Evolutionary conservation across 2,797 vertebrate species (phyloP), one percentile per base, ranked within the genome.

Genomic region (Cirrhinus molitorella): DNA sequence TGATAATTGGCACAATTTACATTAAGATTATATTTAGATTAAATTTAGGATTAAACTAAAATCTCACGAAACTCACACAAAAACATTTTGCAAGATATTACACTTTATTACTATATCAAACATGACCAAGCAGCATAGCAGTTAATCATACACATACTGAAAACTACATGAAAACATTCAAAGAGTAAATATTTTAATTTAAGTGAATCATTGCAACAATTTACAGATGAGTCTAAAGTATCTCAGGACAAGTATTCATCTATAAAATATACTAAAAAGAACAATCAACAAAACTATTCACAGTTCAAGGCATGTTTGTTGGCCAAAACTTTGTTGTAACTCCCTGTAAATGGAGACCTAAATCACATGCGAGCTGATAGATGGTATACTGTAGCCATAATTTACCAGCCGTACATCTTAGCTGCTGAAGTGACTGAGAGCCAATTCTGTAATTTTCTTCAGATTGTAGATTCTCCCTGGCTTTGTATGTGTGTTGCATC

Each of bases 391-490:
- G 4, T 47, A 66, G 71, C 19, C 67, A 67, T 83, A 43, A 31
- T 53, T 75, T 16, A 81, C 43, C 25, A 51, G 10, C 55, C 40
- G 34, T 74, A 74, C 16, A 2, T 66, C 59, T 67, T 12, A 66
- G 34, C 59, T 67, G 71, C 47, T 31, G 59, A 61, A 53, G 45
- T 49, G 40, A 72, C 28, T 34, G 25, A 51, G 68, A 73, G 21
- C n/a, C 5, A 31, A 17, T 81, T 55, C 40, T 61, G 13, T 23
- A 61, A 55, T 31, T 51, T n/a, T 76, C 72, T 57, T 83, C 37
- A 83, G 49, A 83, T 83, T 57, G 81, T 67, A 76, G 81, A 83
- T 63, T 83, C 81, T 45, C 81, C 81, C 37, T 83, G 47, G 19
- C 47, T 66, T 16, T 25, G 9, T 57, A 1, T 55, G 5, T 28